Conservation (phyloP, 1,140 invertebrate species). For the Melipona quadrifasciata region DNA sequence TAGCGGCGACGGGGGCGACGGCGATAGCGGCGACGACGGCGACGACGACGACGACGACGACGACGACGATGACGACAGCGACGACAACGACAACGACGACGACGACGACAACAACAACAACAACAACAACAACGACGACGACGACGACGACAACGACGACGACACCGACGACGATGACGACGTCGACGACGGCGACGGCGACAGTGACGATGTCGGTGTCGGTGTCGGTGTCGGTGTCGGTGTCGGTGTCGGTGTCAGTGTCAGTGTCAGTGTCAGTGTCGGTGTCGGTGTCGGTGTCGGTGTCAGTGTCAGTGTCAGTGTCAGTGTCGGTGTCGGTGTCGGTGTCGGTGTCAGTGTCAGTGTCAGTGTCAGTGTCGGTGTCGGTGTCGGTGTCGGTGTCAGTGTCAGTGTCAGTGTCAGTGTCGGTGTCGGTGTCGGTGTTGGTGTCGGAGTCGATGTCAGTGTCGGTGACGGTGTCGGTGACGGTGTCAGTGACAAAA, state of each 20-base stretch:
- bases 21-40: neutral
- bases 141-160: neutral
- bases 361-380: neutral
- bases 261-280: neutral
- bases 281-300: neutral
- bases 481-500: slow-evolving; percentile 27
- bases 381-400: neutral
- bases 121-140: neutral
- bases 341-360: too few species aligned
- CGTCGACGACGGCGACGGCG: neutral
- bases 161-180: neutral
- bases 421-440: neutral
- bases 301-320: neutral
- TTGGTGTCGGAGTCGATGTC: neutral
- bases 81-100: neutral
- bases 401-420: neutral
- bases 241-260: neutral
- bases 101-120: neutral
- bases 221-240: neutral
- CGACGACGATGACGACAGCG: neutral
- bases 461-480: neutral
- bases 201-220: neutral
- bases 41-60: neutral
- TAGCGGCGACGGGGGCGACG: neutral
- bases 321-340: neutral